Percentiles rank a stretch among this genome's conserved stretches.
phyloP scores from a whole-genome alignment of 2,888 invertebrate genomes.

The Bibio marci region DNA sequence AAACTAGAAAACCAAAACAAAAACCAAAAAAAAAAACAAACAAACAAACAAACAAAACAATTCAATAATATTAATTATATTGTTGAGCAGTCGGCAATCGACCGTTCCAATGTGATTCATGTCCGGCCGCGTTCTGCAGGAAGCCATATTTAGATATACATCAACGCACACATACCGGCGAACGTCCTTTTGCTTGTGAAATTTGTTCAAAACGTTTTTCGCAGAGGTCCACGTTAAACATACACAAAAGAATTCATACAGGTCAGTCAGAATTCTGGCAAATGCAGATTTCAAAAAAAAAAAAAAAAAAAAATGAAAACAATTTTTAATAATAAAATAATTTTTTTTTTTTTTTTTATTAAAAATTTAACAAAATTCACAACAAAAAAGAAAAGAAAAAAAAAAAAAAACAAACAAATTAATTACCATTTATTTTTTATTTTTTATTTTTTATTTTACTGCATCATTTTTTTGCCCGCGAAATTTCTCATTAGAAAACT shows the following conservation, averaged over 20 bases:
- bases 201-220: conserved; percentile 63
- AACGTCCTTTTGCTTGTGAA: conserved; percentile 48
- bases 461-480: neutral
- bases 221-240: conserved; percentile 65
- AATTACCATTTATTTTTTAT: neutral
- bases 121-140: conserved; percentile 41
- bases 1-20: no score
- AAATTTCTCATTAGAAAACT: no score
- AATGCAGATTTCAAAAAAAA: neutral
- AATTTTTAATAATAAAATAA: neutral
- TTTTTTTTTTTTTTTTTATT: neutral
- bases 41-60: no score
- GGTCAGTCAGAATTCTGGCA: conserved; percentile 19
- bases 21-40: no score
- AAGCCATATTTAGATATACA: conserved; percentile 46
- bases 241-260: conserved; percentile 64
- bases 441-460: neutral
- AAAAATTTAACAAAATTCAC: neutral
- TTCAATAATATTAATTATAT: no score
- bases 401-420: neutral
- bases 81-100: conserved; percentile 15
- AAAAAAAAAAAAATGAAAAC: neutral
- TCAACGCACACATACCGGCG: conserved; percentile 40
- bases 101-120: conserved; percentile 38
- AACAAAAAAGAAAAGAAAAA: neutral